These are phyloP conservation scores for Salarias fasciatus DNA, from an alignment of 2,797 vertebrate species.

Conservation along the genomic window DNA sequence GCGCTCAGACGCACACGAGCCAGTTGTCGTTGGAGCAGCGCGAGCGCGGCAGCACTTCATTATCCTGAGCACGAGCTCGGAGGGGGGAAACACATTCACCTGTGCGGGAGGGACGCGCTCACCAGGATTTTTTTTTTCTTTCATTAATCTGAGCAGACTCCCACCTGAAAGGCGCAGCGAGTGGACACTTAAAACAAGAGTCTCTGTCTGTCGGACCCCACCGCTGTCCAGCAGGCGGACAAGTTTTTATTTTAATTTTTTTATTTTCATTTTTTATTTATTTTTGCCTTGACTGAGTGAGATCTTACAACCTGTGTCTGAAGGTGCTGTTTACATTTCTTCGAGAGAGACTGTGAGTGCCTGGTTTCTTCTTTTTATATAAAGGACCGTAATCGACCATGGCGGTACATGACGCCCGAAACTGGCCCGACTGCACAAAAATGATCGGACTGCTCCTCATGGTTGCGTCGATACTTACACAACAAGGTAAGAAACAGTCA, in stretches of 20 bases:
- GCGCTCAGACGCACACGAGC: constrained; percentile 36
- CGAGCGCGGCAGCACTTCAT: constrained; percentile 28
- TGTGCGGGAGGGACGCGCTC: constrained; percentile 42
- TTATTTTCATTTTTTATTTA: constrained; percentile 11
- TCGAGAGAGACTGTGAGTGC: constrained; percentile 26
- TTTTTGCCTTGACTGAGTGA: neutral
- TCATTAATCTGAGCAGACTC: neutral
- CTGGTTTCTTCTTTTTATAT: constrained; percentile 12
- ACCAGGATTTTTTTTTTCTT: constrained; percentile 31
- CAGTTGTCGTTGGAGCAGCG: constrained; percentile 53
- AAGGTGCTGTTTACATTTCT: constrained; percentile 10
- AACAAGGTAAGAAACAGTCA: constrained; percentile 72
- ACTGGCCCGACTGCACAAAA: constrained; percentile 44
- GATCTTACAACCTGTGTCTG: constrained; percentile 15
- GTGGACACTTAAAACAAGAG: constrained; percentile 16
- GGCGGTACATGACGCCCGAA: constrained; percentile 69
- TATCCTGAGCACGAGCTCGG: constrained; percentile 24
- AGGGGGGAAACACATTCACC: constrained; percentile 59
- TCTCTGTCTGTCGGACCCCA: constrained; percentile 34
- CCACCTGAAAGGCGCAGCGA: constrained; percentile 28
- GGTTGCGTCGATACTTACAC: constrained; percentile 49
- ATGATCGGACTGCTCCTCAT: constrained; percentile 64
- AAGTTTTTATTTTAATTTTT: constrained; percentile 54
- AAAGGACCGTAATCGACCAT: constrained; percentile 62
- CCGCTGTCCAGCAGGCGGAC: constrained; percentile 28